Percentiles rank a stretch among this genome's conserved stretches.
Evolutionary conservation across 2,888 invertebrate genomes (phyloP).

Genomic region (Conchocele bisecta): DNA sequence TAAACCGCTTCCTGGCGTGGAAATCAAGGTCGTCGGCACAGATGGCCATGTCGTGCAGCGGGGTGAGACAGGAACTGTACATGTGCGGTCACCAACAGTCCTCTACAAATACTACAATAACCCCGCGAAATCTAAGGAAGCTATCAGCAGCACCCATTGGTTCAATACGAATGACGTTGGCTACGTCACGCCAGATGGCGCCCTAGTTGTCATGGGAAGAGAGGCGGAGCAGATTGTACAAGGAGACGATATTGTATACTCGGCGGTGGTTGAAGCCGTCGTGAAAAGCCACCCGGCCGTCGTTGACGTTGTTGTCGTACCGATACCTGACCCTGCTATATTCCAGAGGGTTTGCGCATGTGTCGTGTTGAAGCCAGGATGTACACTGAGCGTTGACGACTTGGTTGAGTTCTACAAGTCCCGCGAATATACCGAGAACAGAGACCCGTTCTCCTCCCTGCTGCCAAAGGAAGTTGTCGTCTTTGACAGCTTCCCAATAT

Average conservation of each 20-base stretch:
- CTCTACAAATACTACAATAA: constrained; percentile 20
- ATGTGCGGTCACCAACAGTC: constrained; percentile 29
- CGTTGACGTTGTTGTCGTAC: constrained; percentile 32
- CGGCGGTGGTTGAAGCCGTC: constrained; percentile 16
- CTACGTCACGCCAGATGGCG: constrained; percentile 7
- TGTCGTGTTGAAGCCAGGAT: constrained; percentile 27
- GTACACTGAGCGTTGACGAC: background rate
- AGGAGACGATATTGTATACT: constrained; percentile 4
- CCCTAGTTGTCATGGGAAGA: constrained; percentile 20
- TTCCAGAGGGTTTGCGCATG: constrained; percentile 38
- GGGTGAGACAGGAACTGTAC: constrained; percentile 15
- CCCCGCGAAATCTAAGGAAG: constrained; percentile 18
- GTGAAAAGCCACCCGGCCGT: constrained; percentile 41
- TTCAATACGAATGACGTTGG: constrained; percentile 48
- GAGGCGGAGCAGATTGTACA: constrained; percentile 25
- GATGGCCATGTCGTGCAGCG: constrained; percentile 17
- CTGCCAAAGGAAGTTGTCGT: constrained; percentile 16
- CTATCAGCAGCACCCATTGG: constrained; percentile 15
- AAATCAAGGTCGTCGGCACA: constrained; percentile 30
- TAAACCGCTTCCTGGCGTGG: constrained; percentile 23
- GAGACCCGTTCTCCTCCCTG: constrained; percentile 13
- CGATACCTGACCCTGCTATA: constrained; percentile 19
- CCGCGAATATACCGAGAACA: background rate
- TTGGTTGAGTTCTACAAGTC: constrained; percentile 7
- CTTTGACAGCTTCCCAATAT: constrained; percentile 23